phyloP scores from a whole-genome alignment of 2,888 invertebrate species.

The Thera britannica region DNA sequence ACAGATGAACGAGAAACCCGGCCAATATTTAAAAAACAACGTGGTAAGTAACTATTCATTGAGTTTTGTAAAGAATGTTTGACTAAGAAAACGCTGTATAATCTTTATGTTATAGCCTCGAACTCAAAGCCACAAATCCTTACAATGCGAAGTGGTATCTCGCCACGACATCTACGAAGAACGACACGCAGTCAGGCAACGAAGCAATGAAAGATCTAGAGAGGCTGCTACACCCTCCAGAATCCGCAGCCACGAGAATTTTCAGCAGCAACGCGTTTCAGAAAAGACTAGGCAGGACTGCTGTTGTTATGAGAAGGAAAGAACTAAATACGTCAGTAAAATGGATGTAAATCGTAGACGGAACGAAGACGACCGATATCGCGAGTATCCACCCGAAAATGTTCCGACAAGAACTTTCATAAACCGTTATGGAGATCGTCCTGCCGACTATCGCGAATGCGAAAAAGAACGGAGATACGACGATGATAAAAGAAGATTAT shows the following conservation, averaged over 20 bases:
- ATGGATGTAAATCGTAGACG: conserved; percentile 52
- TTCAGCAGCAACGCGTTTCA: conserved; percentile 36
- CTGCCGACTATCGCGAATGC: conserved; percentile 53
- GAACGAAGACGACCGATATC: conserved; percentile 47
- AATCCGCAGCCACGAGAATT: conserved; percentile 66
- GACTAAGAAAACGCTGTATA: not conserved
- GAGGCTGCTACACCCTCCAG: conserved; percentile 54
- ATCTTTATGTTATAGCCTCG: conserved; percentile 56
- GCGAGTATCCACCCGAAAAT: conserved; percentile 53
- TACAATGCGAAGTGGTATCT: conserved; percentile 68
- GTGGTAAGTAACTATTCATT: conserved; percentile 52
- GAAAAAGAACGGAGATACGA: conserved; percentile 55
- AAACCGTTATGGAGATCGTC: conserved; percentile 50
- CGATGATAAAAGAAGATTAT: conserved; percentile 57
- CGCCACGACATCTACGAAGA: conserved; percentile 54
- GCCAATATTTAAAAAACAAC: conserved; percentile 32
- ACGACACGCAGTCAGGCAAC: conserved; percentile 53
- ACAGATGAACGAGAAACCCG: conserved; percentile 60
- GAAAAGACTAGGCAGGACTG: conserved; percentile 52
- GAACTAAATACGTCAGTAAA: conserved; percentile 59
- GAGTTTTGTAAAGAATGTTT: not conserved
- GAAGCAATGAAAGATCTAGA: conserved; percentile 53
- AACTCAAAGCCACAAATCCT: conserved; percentile 73
- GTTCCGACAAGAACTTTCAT: conserved; percentile 57
- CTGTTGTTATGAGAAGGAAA: conserved; percentile 53